Conservation (phyloP, 2,888 invertebrate species). For the Agrotis puta region DNA sequence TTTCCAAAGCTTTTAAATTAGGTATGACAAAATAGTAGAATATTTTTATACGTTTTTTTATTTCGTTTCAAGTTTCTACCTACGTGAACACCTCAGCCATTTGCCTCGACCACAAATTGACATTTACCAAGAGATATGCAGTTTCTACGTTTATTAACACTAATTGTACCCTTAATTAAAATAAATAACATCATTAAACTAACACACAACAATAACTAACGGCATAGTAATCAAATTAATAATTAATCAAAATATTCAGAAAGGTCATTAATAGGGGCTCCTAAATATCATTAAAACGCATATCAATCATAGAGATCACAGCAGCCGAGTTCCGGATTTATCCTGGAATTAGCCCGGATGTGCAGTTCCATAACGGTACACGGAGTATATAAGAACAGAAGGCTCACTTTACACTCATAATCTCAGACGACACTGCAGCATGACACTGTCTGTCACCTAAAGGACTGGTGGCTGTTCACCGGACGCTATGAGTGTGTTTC, state of each 20-base stretch:
- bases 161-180: too few species aligned
- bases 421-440: too few species aligned
- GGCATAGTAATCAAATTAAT: neutral
- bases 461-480: too few species aligned
- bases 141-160: neutral
- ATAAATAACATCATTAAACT: neutral
- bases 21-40: neutral
- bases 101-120: too few species aligned
- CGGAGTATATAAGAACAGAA: slow-evolving; percentile 29
- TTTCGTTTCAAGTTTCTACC: neutral
- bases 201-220: slow-evolving; percentile 7
- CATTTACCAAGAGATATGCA: too few species aligned
- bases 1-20: neutral
- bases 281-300: slow-evolving; percentile 51
- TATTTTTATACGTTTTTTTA: neutral
- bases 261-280: slow-evolving; percentile 21
- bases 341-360: slow-evolving; percentile 53
- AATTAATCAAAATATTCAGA: slow-evolving; percentile 30
- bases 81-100: neutral
- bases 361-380: slow-evolving; percentile 43
- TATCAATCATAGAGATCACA: slow-evolving; percentile 58
- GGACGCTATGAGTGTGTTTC: too few species aligned
- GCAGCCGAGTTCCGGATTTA: slow-evolving; percentile 38
- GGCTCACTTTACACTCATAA: neutral
- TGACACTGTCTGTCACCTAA: too few species aligned